A percentile compares a stretch with the other conserved stretches of the same genome.
These are phyloP conservation scores for Amazona ochrocephala DNA, from an alignment of 2,797 vertebrate species.

Conservation along the genomic window DNA sequence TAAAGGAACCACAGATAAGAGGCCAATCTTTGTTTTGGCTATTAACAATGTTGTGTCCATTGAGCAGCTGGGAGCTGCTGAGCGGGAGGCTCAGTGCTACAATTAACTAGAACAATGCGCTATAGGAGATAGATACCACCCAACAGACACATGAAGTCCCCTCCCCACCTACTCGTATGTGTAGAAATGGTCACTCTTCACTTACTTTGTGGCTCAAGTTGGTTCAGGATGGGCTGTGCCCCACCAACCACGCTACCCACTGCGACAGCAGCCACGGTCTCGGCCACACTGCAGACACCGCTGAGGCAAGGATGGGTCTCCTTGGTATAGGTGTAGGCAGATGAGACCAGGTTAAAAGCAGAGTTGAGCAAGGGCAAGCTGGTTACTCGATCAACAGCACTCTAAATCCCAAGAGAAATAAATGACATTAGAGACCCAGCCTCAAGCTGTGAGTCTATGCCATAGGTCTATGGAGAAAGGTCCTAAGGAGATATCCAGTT, in stretches of 20 bases:
- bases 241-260: conserved; percentile 62
- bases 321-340: conserved; percentile 87
- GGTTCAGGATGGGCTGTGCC: conserved; percentile 75
- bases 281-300: conserved; percentile 86
- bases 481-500: neutral
- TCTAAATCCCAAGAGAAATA: conserved; percentile 69
- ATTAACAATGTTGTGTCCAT: accelerated
- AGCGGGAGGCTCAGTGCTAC: neutral
- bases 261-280: conserved; percentile 81
- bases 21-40: neutral
- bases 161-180: neutral
- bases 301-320: conserved; percentile 87
- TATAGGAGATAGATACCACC: neutral
- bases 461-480: accelerated
- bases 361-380: conserved; percentile 89
- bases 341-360: conserved; percentile 83
- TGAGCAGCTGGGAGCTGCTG: neutral
- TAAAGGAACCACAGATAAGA: neutral
- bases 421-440: neutral
- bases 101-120: neutral
- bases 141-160: accelerated
- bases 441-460: neutral
- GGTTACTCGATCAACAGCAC: conserved; percentile 82
- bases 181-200: neutral
- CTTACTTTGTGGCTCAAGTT: conserved; percentile 80